These are phyloP conservation scores for Macquaria australasica DNA, from an alignment of 2,113 vertebrate genomes.

Conservation along the genomic window DNA sequence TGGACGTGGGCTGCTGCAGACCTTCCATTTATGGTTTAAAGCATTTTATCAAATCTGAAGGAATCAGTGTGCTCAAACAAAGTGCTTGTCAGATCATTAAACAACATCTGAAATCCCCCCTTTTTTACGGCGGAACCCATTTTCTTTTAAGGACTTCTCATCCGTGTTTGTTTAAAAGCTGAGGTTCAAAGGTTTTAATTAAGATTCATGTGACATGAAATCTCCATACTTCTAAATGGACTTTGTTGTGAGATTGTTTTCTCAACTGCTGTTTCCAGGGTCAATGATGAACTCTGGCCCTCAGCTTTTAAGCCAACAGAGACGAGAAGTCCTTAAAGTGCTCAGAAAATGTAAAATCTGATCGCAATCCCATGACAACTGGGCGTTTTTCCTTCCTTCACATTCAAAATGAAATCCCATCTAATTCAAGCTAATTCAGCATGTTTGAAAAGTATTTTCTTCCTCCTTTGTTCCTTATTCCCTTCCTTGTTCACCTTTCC, in stretches of 20 bases:
- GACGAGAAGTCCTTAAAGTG: not conserved
- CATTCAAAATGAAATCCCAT: not conserved
- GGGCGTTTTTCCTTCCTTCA: not conserved
- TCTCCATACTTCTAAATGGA: not conserved
- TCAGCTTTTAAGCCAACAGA: not conserved
- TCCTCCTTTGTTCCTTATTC: not conserved
- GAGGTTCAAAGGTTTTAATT: not conserved
- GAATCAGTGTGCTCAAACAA: not conserved
- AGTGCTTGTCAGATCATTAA: not conserved
- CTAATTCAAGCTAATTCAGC: not conserved
- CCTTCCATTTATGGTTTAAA: not conserved
- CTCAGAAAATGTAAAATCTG: not conserved
- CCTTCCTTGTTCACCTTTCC: not conserved
- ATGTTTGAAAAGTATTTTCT: not conserved
- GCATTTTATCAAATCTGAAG: not conserved
- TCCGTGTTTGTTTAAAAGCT: not conserved
- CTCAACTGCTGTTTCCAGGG: no score
- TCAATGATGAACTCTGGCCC: not conserved
- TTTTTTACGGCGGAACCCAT: no score
- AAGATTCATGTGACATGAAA: not conserved
- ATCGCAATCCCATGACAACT: not conserved
- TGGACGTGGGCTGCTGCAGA: not conserved
- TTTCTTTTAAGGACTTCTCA: not conserved
- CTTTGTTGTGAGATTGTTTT: not conserved
- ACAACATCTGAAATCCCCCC: not conserved